Evolutionary conservation across 2,888 invertebrate species (phyloP).

Genomic region (Eupelmus urozonus): DNA sequence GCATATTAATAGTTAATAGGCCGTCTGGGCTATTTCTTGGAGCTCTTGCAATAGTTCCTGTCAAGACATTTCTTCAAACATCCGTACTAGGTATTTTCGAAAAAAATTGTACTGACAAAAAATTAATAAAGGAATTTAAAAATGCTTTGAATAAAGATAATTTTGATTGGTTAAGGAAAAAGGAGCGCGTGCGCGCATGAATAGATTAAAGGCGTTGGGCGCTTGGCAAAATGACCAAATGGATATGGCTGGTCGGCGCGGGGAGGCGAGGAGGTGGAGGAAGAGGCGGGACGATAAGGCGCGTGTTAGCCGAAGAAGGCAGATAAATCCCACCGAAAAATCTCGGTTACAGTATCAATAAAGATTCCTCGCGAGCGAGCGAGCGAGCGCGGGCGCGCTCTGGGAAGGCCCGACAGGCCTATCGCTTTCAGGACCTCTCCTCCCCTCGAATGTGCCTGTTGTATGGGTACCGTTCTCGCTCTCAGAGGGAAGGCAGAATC

Average conservation of each 20-base stretch:
- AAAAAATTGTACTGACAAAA: too few relatives aligned
- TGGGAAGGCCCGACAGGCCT: constrained; percentile 66
- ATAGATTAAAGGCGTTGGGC: constrained; percentile 39
- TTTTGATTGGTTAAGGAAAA: too few relatives aligned
- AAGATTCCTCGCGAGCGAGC: constrained; percentile 61
- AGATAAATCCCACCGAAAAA: constrained; percentile 62
- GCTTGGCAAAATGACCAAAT: constrained; percentile 41
- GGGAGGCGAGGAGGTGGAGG: constrained; percentile 1
- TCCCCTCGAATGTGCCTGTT: constrained; percentile 24
- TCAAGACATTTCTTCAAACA: too few relatives aligned
- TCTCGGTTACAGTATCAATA: constrained; percentile 68
- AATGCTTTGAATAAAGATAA: too few relatives aligned
- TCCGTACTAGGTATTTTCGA: too few relatives aligned
- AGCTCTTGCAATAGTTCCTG: too few relatives aligned
- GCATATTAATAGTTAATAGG: too few relatives aligned
- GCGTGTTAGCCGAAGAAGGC: constrained; percentile 59
- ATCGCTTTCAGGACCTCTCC: constrained; percentile 61
- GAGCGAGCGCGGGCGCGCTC: constrained; percentile 8
- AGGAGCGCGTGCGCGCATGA: constrained; percentile 23
- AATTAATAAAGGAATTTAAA: too few relatives aligned
- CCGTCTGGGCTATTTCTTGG: too few relatives aligned
- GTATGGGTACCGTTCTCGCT: constrained; percentile 23
- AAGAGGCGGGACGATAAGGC: constrained; percentile 55
- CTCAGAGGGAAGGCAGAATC: constrained; percentile 10
- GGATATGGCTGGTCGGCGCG: too few relatives aligned